Evolutionary conservation across 1,140 invertebrate genomes (phyloP).

Genomic region (Calephelis nemesis): DNA sequence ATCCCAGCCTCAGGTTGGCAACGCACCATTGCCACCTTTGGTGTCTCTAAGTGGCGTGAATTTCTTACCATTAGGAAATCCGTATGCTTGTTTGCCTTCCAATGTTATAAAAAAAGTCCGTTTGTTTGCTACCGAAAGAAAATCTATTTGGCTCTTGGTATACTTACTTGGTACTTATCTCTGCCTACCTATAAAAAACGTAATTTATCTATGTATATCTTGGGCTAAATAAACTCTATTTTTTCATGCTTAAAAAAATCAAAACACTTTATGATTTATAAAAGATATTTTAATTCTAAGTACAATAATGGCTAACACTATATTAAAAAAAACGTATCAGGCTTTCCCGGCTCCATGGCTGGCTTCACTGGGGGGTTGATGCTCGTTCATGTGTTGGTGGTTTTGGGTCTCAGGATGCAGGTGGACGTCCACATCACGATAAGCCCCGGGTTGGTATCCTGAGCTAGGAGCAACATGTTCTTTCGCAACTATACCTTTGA

Average conservation of each 20-base stretch:
- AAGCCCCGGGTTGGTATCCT: slow-evolving; percentile 23
- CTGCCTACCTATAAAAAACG: too few species aligned
- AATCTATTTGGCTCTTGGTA: too few species aligned
- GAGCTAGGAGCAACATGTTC: slow-evolving; percentile 28
- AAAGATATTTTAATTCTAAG: slow-evolving; percentile 6
- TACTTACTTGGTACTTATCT: too few species aligned
- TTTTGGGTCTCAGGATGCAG: slow-evolving; percentile 24
- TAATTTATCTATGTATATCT: too few species aligned
- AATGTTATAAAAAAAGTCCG: too few species aligned
- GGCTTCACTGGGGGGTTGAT: neutral
- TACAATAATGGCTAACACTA: slow-evolving; percentile 1
- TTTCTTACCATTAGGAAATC: too few species aligned
- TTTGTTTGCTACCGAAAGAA: too few species aligned
- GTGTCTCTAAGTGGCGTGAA: too few species aligned
- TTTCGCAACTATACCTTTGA: slow-evolving; percentile 44
- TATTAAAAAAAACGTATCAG: neutral
- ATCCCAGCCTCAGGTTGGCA: too few species aligned
- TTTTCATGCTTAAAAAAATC: neutral
- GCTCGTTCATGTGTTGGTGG: slow-evolving; percentile 32
- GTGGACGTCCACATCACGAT: slow-evolving; percentile 39
- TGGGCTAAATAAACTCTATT: too few species aligned
- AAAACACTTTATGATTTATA: neutral
- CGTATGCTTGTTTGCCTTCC: too few species aligned
- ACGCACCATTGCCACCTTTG: too few species aligned
- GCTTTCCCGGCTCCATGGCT: slow-evolving; percentile 8